phyloP scores from a whole-genome alignment of 2,888 invertebrate species.

The Torymus auratus region DNA sequence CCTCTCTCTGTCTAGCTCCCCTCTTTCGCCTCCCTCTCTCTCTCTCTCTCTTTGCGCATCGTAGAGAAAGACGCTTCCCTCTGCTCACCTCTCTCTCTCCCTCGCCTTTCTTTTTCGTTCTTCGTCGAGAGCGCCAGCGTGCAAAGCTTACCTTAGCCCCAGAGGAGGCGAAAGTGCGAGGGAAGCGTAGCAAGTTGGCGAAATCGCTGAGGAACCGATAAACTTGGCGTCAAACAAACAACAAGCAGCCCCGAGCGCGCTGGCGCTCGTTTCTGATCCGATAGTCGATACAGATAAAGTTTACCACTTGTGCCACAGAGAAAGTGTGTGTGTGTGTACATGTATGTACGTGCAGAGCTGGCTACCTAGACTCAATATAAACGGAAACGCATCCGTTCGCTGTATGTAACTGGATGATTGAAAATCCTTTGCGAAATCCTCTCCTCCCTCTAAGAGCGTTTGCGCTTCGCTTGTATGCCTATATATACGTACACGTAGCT shows the following conservation, averaged over 20 bases:
- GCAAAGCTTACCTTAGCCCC: neutral
- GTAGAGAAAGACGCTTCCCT: neutral
- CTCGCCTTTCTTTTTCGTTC: conserved; percentile 15
- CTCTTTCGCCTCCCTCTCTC: neutral
- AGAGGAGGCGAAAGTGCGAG: conserved; percentile 10
- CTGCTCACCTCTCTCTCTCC: neutral
- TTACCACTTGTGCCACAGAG: conserved; percentile 46
- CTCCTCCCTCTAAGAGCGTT: neutral
- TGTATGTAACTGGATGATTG: conserved; percentile 54
- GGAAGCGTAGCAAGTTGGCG: conserved; percentile 64
- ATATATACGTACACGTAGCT: neutral
- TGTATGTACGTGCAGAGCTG: neutral
- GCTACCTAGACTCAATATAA: conserved; percentile 38
- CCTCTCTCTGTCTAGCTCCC: conserved; percentile 7
- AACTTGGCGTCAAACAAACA: conserved; percentile 70
- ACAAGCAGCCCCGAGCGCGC: conserved; percentile 48
- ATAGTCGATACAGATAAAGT: conserved; percentile 62
- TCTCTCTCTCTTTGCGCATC: too few species aligned
- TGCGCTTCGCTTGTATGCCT: neutral
- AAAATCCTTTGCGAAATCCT: conserved; percentile 54
- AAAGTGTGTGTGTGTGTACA: conserved; percentile 1
- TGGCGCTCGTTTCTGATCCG: conserved; percentile 58
- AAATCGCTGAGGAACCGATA: conserved; percentile 70
- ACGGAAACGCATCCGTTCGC: conserved; percentile 33
- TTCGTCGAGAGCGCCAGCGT: neutral